Percentiles rank a stretch among this genome's conserved stretches.
phyloP scores from a whole-genome alignment of 2,797 vertebrate genomes.

The Cottoperca gobio region DNA sequence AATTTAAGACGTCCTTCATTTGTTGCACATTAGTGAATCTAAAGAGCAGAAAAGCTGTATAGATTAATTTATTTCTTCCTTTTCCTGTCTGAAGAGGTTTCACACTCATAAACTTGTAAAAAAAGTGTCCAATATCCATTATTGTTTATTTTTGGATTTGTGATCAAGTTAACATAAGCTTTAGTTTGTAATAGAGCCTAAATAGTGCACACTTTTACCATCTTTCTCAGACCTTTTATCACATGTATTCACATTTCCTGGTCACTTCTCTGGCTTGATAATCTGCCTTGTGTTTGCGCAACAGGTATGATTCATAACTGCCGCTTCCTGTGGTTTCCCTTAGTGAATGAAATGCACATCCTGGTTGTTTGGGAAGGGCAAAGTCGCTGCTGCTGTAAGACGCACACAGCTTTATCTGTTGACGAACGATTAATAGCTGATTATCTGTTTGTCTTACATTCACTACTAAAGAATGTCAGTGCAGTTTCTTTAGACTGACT shows the following conservation, averaged over 20 bases:
- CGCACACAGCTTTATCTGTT: slow-evolving; percentile 51
- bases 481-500: background rate
- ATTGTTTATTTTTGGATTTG: background rate
- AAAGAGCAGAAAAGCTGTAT: background rate
- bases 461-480: slow-evolving; percentile 15
- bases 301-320: background rate
- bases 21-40: background rate
- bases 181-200: background rate
- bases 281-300: background rate
- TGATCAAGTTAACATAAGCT: background rate
- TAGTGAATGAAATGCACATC: slow-evolving; percentile 41
- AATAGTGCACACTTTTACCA: background rate
- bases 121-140: background rate
- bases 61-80: background rate
- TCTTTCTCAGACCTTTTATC: background rate
- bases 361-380: slow-evolving; percentile 45
- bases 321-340: background rate
- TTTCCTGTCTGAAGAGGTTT: background rate
- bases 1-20: background rate
- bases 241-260: background rate
- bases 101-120: background rate
- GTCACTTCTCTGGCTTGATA: background rate
- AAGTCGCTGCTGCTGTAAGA: slow-evolving; percentile 46
- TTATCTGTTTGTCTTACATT: slow-evolving; percentile 16
- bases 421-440: slow-evolving; percentile 52